phyloP scores from a whole-genome alignment of 2,113 vertebrate genomes.

The Typhlomys cinereus region DNA sequence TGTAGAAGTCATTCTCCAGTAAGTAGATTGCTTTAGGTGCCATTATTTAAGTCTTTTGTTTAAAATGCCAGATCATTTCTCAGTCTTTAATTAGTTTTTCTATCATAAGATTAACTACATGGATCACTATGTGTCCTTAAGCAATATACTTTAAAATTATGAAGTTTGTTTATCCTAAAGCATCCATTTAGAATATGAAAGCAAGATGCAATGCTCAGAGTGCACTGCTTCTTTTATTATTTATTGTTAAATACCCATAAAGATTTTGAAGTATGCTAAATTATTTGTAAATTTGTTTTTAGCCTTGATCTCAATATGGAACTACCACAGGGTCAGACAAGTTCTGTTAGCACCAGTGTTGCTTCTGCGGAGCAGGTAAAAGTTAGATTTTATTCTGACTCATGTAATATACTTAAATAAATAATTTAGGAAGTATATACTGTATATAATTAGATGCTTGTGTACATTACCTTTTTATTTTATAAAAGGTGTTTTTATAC shows the following conservation, averaged over 20 bases:
- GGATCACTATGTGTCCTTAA: background rate
- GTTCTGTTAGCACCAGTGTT: conserved; percentile 91
- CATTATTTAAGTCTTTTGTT: conserved; percentile 34
- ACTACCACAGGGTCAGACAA: conserved; percentile 93
- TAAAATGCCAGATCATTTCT: background rate
- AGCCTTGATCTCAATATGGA: conserved; percentile 97
- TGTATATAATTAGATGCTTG: background rate
- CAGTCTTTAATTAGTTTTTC: conserved; percentile 26
- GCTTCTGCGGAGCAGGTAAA: conserved; percentile 93
- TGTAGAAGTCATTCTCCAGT: background rate
- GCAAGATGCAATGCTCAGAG: background rate
- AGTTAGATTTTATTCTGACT: background rate
- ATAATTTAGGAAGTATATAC: background rate
- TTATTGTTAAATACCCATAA: conserved; percentile 35
- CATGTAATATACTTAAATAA: background rate
- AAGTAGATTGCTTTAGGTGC: background rate
- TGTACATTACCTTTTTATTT: background rate
- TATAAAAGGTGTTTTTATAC: conserved; percentile 1
- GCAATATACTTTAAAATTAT: background rate
- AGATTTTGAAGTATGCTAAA: conserved; percentile 16
- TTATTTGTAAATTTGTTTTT: conserved; percentile 46
- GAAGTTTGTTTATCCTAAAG: background rate
- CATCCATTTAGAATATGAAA: conserved; percentile 26
- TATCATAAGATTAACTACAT: background rate
- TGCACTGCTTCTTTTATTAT: background rate